Evolutionary conservation across 2,797 vertebrate genomes (phyloP), one percentile per base, ranked within the genome.

Genomic region (Phrynocephalus vlangalii): DNA sequence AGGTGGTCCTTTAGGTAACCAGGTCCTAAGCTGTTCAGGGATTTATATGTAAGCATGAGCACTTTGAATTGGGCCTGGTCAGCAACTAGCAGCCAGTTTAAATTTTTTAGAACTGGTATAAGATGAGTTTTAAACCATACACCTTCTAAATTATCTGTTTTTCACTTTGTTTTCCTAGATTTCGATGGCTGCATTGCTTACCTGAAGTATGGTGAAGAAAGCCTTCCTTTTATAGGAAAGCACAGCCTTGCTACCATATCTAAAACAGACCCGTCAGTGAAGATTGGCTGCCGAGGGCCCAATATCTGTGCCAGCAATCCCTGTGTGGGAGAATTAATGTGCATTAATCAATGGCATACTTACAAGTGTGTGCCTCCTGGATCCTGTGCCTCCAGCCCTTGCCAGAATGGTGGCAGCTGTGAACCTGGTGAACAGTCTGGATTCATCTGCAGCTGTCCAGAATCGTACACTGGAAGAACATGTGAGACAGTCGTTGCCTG

Each of bases 311-410:
- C 98, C 94, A 99, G 98, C 95, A 96, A 94, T 87, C 99, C 99
- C 0, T 99, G 99, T 95, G 97, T 97, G 97, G 98, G 98, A 0
- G 98, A 98, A 26, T 92, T 99, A 50, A 97, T 99, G 97, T 99
- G 99, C 76, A 95, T 99, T 88, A 98, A 99, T 94, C 98, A 98
- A 95, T 99, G 99, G 99, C 97, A 98, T 5, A 97, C 98, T 1
- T 99, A 98, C 95, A 97, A 97, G 91, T 99, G 99, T 0, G 98
- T 98, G 38, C 97, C 97, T 0, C 98, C 98, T 0, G 99, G 99
- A 0, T 98, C 98, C 94, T 99, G 99, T 0, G 90, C 97, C 85
- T 98, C 99, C 6, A 95, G 89, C 79, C 99, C 99, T 1, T 99
- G 99, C 94, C 98, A 96, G 89, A 98, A 99, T 1, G 98, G 98